Conservation (phyloP, 1,140 invertebrate genomes). For the Carposina sasakii region DNA sequence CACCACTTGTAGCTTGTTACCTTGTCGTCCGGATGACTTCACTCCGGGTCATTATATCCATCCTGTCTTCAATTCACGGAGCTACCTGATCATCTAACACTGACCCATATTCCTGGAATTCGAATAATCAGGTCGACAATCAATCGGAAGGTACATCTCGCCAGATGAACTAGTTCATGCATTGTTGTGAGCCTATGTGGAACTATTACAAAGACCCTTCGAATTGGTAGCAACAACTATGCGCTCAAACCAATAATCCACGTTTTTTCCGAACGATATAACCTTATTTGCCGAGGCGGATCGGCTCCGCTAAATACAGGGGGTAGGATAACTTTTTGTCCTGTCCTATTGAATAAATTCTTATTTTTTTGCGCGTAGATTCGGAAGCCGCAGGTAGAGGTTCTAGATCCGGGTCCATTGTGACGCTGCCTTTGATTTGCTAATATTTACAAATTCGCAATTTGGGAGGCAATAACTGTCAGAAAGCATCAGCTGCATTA, state of each 20-base stretch:
- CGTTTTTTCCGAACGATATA: constrained; percentile 61
- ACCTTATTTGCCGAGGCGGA: constrained; percentile 57
- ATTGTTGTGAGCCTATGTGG: neutral
- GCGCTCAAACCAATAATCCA: constrained; percentile 54
- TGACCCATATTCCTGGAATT: constrained; percentile 54
- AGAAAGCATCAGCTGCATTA: constrained; percentile 55
- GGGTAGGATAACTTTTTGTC: constrained; percentile 55
- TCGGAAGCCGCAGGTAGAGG: constrained; percentile 69
- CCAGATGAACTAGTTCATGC: neutral
- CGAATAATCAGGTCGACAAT: constrained; percentile 51
- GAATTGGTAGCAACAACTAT: constrained; percentile 30
- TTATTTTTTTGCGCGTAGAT: constrained; percentile 56
- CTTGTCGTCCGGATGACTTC: constrained; percentile 36
- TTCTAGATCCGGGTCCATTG: constrained; percentile 64
- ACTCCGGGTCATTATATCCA: constrained; percentile 52
- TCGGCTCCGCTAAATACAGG: constrained; percentile 55
- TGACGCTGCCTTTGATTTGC: constrained; percentile 48
- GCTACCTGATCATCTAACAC: constrained; percentile 51
- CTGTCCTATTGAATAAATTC: constrained; percentile 54
- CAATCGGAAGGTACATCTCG: constrained; percentile 30
- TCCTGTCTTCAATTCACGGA: constrained; percentile 46
- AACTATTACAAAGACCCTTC: neutral
- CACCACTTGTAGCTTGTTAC: too few relatives aligned
- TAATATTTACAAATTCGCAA: constrained; percentile 68
- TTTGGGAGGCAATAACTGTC: constrained; percentile 62